phyloP scores from a whole-genome alignment of 2,797 vertebrate species.

The Cephalopachus bancanus region DNA sequence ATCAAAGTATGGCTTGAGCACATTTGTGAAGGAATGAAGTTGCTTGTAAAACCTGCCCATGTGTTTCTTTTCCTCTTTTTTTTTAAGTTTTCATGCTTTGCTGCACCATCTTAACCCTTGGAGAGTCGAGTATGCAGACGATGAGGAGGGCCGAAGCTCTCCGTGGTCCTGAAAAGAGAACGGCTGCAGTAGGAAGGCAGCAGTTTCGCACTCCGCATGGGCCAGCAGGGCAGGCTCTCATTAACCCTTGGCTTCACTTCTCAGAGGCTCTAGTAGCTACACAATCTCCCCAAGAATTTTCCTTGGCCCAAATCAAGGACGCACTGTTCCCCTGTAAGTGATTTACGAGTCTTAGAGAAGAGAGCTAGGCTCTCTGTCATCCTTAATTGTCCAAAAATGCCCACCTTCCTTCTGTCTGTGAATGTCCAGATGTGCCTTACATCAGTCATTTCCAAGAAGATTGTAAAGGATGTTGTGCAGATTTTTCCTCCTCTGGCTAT shows the following conservation, averaged over 20 bases:
- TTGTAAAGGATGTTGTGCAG: not conserved
- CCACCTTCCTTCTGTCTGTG: not conserved
- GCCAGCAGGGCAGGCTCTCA: accelerated
- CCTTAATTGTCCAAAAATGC: not conserved
- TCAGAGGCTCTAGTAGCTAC: not conserved
- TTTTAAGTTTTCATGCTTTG: not conserved
- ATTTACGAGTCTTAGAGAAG: not conserved
- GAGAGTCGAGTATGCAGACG: accelerated
- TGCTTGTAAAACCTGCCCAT: not conserved
- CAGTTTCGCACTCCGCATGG: accelerated
- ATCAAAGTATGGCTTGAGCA: accelerated
- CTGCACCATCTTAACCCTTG: not conserved
- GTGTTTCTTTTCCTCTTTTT: not conserved
- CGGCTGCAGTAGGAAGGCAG: accelerated
- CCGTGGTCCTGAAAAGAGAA: not conserved
- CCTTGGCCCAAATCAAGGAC: not conserved
- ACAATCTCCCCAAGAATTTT: not conserved
- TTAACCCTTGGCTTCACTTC: not conserved
- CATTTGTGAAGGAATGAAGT: not conserved
- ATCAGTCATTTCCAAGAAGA: not conserved
- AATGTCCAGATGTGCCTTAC: not conserved
- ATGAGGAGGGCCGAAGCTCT: accelerated
- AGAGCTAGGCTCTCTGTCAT: not conserved
- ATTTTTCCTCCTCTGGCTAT: not conserved
- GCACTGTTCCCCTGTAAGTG: not conserved